Conservation (phyloP, 1,140 invertebrate species). For the Musca vetustissima region DNA sequence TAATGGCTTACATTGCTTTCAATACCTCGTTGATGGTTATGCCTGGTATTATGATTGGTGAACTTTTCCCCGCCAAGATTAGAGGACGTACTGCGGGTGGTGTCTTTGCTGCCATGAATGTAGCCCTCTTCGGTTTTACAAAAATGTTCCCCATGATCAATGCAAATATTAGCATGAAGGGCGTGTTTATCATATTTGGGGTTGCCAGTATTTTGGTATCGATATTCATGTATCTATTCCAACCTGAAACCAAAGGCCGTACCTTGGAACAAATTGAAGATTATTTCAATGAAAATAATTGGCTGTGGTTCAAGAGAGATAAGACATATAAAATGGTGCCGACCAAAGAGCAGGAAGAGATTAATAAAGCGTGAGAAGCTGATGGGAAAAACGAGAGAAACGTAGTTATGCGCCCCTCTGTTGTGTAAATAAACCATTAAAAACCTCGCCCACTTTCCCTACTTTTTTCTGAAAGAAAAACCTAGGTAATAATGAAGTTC, state of each 20-base stretch:
- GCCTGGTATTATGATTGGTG: slow-evolving; percentile 70
- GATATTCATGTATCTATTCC: slow-evolving; percentile 68
- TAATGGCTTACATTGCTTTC: slow-evolving; percentile 67
- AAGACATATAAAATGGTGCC: slow-evolving; percentile 40
- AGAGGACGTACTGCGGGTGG: slow-evolving; percentile 67
- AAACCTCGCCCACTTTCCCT: slow-evolving; percentile 1
- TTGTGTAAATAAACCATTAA: slow-evolving; percentile 4
- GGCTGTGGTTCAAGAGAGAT: slow-evolving; percentile 61
- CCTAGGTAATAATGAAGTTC: too few relatives aligned
- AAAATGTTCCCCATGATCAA: slow-evolving; percentile 70
- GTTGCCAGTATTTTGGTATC: slow-evolving; percentile 65
- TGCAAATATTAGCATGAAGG: slow-evolving; percentile 61
- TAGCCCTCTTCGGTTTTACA: slow-evolving; percentile 69
- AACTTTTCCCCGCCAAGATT: slow-evolving; percentile 68
- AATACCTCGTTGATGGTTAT: slow-evolving; percentile 74
- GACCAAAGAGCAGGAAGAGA: not conserved
- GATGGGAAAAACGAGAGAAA: not conserved
- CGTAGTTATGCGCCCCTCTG: too few relatives aligned
- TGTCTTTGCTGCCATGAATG: slow-evolving; percentile 70
- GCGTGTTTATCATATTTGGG: slow-evolving; percentile 72
- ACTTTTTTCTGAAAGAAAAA: too few relatives aligned
- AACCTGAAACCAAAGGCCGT: slow-evolving; percentile 83
- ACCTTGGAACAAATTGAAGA: slow-evolving; percentile 78
- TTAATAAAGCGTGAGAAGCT: slow-evolving; percentile 1
- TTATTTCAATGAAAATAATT: slow-evolving; percentile 69